These are phyloP conservation scores for Saguinus midas DNA, from an alignment of 2,113 vertebrate genomes.

Conservation along the genomic window DNA sequence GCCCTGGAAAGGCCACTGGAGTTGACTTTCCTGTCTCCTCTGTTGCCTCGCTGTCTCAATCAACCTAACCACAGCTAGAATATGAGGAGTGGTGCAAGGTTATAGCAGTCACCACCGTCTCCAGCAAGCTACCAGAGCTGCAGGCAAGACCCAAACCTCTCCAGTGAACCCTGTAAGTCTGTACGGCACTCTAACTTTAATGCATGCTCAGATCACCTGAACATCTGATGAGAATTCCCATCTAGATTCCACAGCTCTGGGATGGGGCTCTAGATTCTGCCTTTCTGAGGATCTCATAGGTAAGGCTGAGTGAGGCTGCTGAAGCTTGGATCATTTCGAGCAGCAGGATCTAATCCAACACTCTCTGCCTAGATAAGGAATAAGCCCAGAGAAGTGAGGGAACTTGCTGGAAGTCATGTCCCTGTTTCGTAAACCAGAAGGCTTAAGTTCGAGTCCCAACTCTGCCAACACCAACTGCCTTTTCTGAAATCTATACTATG, in stretches of 20 bases:
- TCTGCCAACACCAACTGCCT: not conserved
- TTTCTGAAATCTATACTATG: not conserved
- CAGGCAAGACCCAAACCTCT: not conserved
- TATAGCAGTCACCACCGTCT: rapidly evolving
- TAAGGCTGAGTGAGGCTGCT: not conserved
- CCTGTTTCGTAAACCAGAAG: not conserved
- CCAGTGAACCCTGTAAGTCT: not conserved
- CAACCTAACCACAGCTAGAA: not conserved
- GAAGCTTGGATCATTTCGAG: not conserved
- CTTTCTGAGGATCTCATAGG: not conserved
- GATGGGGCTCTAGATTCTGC: not conserved
- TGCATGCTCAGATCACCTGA: not conserved
- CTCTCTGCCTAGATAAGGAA: rapidly evolving
- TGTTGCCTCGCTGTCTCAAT: not conserved
- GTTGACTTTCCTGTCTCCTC: not conserved
- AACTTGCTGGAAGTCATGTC: not conserved
- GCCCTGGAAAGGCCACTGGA: conserved; percentile 70
- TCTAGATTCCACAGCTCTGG: rapidly evolving
- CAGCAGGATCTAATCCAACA: not conserved
- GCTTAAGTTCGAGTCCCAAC: not conserved
- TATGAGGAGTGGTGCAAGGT: not conserved
- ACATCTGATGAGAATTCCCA: not conserved
- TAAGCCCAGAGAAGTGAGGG: not conserved
- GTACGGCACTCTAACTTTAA: too few species aligned
- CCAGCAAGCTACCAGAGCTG: rapidly evolving